Conservation (phyloP, 2,797 vertebrate species). For the Parauchenoglanis punctatus region DNA sequence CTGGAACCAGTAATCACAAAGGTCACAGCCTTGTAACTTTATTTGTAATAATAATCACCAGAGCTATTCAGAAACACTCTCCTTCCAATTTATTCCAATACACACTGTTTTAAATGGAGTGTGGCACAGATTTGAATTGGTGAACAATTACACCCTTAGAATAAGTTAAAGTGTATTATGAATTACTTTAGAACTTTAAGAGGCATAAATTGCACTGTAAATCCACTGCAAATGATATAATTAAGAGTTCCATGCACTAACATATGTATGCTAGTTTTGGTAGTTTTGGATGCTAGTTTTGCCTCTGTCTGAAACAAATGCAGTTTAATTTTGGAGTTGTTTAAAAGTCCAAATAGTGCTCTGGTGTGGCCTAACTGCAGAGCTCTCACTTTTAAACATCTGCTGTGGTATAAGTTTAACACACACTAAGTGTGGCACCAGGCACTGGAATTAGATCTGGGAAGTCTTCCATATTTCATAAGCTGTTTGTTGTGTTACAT, state of each 20-base stretch:
- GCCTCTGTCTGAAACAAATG: neutral
- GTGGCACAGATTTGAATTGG: neutral
- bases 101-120: neutral
- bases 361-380: neutral
- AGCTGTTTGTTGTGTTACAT: slow-evolving; percentile 52
- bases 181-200: neutral
- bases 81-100: neutral
- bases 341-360: neutral
- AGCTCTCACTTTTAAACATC: neutral
- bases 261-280: neutral
- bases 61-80: neutral
- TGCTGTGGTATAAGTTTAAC: slow-evolving; percentile 22
- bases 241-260: neutral
- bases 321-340: neutral
- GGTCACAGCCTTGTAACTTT: neutral
- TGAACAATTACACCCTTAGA: no score
- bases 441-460: slow-evolving; percentile 12
- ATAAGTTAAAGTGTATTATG: neutral
- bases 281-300: neutral
- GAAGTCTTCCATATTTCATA: slow-evolving; percentile 55
- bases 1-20: neutral
- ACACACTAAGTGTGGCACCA: slow-evolving; percentile 7
- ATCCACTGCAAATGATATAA: neutral
- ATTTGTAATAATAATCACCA: neutral
- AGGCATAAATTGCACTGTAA: neutral